These are phyloP conservation scores for Pheosia gnoma DNA, from an alignment of 2,888 invertebrate species.

Conservation along the genomic window DNA sequence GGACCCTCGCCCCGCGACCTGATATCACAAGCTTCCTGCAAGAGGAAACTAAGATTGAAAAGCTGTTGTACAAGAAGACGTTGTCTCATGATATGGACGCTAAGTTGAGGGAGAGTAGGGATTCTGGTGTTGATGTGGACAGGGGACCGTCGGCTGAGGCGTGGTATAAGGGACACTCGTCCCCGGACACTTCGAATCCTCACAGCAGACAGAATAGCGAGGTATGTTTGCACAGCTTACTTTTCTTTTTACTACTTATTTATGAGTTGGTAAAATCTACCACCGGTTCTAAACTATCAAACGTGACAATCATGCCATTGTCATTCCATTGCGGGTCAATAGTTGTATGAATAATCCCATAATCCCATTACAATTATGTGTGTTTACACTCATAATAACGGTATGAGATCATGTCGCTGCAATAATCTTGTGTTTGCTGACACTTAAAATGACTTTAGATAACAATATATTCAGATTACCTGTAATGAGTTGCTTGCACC, in stretches of 20 bases:
- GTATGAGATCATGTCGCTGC: not conserved
- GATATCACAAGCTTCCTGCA: conserved; percentile 92
- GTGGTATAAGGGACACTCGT: conserved; percentile 82
- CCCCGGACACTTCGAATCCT: conserved; percentile 83
- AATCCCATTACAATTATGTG: no score
- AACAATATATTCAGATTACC: conserved; percentile 1
- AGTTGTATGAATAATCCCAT: no score
- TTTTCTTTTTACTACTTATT: no score
- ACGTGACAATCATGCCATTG: no score
- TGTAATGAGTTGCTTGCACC: not conserved
- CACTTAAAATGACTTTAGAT: not conserved
- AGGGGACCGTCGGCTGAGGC: conserved; percentile 83
- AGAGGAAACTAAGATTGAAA: conserved; percentile 90
- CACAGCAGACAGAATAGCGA: conserved; percentile 93
- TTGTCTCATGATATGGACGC: conserved; percentile 88
- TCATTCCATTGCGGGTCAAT: no score
- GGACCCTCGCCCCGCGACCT: conserved; percentile 88
- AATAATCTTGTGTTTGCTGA: conserved; percentile 1
- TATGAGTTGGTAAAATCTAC: no score
- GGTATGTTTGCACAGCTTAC: conserved; percentile 51
- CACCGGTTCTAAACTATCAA: no score
- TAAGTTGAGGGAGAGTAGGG: conserved; percentile 86
- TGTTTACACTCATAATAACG: no score
- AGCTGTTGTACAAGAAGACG: conserved; percentile 89
- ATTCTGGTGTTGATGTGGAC: conserved; percentile 91